Evolutionary conservation across 1,140 invertebrate species (phyloP), one percentile per base, ranked within the genome.

Genomic region (Rhizoglyphus robini): DNA sequence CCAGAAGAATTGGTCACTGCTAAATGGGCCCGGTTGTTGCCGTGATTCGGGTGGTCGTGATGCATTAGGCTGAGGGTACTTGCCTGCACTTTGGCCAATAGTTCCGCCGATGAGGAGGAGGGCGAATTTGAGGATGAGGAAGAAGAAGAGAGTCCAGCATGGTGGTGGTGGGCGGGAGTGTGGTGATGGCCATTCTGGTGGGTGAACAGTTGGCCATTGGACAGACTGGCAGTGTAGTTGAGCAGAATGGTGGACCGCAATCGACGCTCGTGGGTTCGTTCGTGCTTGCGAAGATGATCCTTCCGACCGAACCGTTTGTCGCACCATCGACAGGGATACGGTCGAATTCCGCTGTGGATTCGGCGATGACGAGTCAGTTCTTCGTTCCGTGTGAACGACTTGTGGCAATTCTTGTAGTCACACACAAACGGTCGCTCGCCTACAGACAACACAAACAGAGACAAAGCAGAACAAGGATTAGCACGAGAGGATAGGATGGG

Each of bases 321-420:
- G 67, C 91, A 94, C 5, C 83, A 79, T 0, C 77, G 72, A 74
- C 90, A 94, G 0, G 83, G 80, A 73, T 85, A 90, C 0, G 75
- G 74, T 20, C 67, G 31, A 31, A 66, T 49, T 15, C 75, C 74
- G 15, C 69, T 72, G 74, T 96, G 91, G 59, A 95, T 96, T 63
- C 89, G 80, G 69, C 88, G 87, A 75, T 96, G 91, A 27, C 90
- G 80, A 0, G 90, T 94, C 46, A 95, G 75, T 73, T 96, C 90
- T 76, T 95, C 90, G 75, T 95, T 96, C 67, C 90, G 81, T 0
- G 90, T 92, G 72, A 96, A 96, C 0, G 85, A 85, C 74, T 93
- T 93, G 0, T 85, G 86, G 71, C 91, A 95, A 49, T 83, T 83
- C 48, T 84, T 82, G 31, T 84, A 81, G 49, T 90, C 86, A 73